These are phyloP conservation scores for Scaptomyza polygonia DNA, from an alignment of 2,888 invertebrate genomes.

Conservation along the genomic window DNA sequence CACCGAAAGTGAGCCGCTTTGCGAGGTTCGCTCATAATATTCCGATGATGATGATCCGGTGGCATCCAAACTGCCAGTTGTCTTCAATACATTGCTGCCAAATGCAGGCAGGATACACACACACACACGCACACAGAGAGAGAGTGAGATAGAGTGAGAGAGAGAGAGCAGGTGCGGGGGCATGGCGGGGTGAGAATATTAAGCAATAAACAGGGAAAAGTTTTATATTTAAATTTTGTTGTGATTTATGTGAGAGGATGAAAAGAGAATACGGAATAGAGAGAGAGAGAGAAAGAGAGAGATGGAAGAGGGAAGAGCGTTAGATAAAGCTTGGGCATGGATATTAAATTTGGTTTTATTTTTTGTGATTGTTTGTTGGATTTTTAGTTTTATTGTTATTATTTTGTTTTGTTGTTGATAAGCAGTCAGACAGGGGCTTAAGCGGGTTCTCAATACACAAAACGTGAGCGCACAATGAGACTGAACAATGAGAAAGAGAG, in stretches of 20 bases:
- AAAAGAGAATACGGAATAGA: slow-evolving; percentile 8
- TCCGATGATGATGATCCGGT: slow-evolving; percentile 71
- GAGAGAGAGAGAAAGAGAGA: slow-evolving; percentile 31
- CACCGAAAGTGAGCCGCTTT: slow-evolving; percentile 82
- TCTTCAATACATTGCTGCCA: slow-evolving; percentile 67
- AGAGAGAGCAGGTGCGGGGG: slow-evolving; percentile 2
- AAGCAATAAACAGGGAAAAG: slow-evolving; percentile 19
- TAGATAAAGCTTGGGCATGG: slow-evolving; percentile 68
- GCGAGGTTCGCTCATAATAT: slow-evolving; percentile 73
- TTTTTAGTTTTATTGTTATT: slow-evolving; percentile 18
- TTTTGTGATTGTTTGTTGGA: slow-evolving; percentile 13
- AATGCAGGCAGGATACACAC: background rate
- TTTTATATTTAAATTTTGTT: background rate
- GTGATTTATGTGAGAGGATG: background rate
- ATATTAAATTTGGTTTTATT: no score
- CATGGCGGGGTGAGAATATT: slow-evolving; percentile 8
- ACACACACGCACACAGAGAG: slow-evolving; percentile 7
- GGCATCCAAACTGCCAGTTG: slow-evolving; percentile 75
- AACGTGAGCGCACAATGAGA: slow-evolving; percentile 55
- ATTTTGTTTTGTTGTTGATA: slow-evolving; percentile 49
- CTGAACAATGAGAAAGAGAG: slow-evolving; percentile 1
- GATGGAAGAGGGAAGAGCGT: slow-evolving; percentile 45
- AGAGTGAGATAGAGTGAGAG: slow-evolving; percentile 2
- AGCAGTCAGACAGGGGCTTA: slow-evolving; percentile 59
- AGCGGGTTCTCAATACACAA: slow-evolving; percentile 40